phyloP scores from a whole-genome alignment of 1,140 invertebrate genomes.

The Dinothrombium tinctorium region DNA sequence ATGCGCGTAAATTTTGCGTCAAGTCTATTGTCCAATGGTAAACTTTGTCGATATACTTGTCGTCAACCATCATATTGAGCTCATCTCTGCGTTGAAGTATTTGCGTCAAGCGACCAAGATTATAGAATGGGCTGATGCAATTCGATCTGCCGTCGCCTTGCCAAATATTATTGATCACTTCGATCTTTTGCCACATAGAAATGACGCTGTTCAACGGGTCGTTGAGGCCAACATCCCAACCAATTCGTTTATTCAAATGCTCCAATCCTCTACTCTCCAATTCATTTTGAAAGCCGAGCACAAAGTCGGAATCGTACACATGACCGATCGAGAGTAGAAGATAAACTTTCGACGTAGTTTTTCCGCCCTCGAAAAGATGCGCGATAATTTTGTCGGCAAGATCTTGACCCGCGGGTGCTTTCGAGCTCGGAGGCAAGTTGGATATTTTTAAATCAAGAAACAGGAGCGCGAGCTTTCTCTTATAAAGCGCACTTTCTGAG shows the following conservation, averaged over 20 bases:
- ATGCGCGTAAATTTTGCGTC: conserved; percentile 9
- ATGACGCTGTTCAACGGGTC: conserved; percentile 9
- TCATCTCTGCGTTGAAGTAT: conserved; percentile 4
- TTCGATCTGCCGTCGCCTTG: conserved; percentile 17
- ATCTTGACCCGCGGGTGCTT: conserved; percentile 12
- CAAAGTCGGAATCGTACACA: conserved; percentile 11
- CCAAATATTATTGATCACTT: conserved; percentile 14
- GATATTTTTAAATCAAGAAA: conserved; percentile 15
- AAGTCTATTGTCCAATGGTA: conserved; percentile 18
- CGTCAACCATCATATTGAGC: conserved; percentile 1
- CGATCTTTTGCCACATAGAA: conserved; percentile 11
- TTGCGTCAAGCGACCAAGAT: conserved; percentile 5
- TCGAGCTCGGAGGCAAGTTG: conserved; percentile 7
- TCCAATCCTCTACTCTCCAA: background rate
- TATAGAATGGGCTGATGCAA: conserved; percentile 14
- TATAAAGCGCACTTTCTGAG: conserved; percentile 4
- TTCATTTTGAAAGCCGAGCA: conserved; percentile 10
- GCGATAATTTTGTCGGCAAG: conserved; percentile 11
- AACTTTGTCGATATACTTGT: conserved; percentile 11
- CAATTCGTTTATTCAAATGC: conserved; percentile 7
- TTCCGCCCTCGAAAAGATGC: conserved; percentile 10
- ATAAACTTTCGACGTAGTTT: background rate
- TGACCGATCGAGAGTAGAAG: conserved; percentile 11
- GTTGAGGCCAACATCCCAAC: conserved; percentile 14
- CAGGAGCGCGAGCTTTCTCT: conserved; percentile 7